Conservation (phyloP, 2,797 vertebrate species). For the Danio choprae region DNA sequence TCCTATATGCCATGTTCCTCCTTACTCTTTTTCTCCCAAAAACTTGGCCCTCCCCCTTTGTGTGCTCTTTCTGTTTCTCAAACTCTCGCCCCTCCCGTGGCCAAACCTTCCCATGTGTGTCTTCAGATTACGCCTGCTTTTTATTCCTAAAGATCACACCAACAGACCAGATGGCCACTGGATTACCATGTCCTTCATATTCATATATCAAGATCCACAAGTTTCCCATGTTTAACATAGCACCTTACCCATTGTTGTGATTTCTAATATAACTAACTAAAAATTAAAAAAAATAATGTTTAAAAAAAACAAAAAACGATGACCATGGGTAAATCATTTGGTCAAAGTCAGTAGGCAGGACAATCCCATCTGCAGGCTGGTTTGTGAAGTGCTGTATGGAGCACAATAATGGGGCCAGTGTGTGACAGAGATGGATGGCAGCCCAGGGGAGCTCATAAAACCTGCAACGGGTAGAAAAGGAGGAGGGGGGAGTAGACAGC, state of each 20-base stretch:
- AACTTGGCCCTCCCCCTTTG: conserved; percentile 46
- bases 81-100: conserved; percentile 43
- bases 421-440: conserved; percentile 87
- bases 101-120: conserved; percentile 71
- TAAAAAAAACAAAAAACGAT: not conserved
- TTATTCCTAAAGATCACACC: conserved; percentile 81
- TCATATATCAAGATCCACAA: conserved; percentile 79
- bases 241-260: not conserved
- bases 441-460: conserved; percentile 87
- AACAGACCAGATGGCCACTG: conserved; percentile 81
- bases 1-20: conserved; percentile 62
- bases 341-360: conserved; percentile 76
- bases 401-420: conserved; percentile 84
- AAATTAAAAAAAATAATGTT: not conserved
- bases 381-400: conserved; percentile 76
- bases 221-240: conserved; percentile 71
- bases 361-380: conserved; percentile 80
- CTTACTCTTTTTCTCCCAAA: conserved; percentile 50
- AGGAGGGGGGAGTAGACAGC: conserved; percentile 77
- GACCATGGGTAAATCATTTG: conserved; percentile 60
- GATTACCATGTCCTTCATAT: conserved; percentile 83
- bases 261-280: not conserved
- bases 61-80: conserved; percentile 31
- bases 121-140: conserved; percentile 79
- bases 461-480: conserved; percentile 73